Conservation (phyloP, 2,797 vertebrate genomes). For the Pteronotus mesoamericanus region DNA sequence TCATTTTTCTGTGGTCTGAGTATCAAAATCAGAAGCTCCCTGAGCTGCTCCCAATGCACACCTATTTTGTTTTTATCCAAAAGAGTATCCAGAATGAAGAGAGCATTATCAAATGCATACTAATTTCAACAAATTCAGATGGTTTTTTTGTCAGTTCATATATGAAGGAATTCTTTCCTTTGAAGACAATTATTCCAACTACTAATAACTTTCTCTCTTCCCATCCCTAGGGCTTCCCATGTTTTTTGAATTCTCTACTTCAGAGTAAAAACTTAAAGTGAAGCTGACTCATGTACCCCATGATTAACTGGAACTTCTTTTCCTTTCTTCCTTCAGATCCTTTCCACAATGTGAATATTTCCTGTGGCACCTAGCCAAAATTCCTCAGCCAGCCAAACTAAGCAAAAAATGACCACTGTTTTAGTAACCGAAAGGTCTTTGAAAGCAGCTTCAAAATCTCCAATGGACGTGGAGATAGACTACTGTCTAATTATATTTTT, state of each 20-base stretch:
- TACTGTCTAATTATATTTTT: not conserved
- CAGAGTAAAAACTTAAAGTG: constrained; percentile 63
- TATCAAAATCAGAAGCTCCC: constrained; percentile 7
- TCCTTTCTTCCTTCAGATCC: constrained; percentile 56
- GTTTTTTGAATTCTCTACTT: constrained; percentile 60
- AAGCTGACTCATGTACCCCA: constrained; percentile 63
- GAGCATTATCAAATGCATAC: not conserved
- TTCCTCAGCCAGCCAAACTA: constrained; percentile 39
- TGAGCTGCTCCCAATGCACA: not conserved
- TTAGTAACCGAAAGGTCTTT: constrained; percentile 53
- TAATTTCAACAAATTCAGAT: not conserved
- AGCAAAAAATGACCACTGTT: constrained; percentile 35
- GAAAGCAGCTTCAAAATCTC: not conserved
- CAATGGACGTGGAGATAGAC: not conserved
- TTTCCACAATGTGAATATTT: constrained; percentile 68
- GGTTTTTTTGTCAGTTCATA: constrained; percentile 1
- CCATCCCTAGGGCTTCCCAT: constrained; percentile 55
- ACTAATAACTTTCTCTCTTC: constrained; percentile 49
- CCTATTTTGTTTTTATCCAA: constrained; percentile 27
- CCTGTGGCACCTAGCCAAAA: constrained; percentile 40
- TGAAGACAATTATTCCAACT: constrained; percentile 42
- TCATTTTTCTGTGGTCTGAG: constrained; percentile 37
- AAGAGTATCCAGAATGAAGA: not conserved
- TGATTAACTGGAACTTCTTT: constrained; percentile 69
- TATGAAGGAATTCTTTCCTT: constrained; percentile 37